phyloP scores from a whole-genome alignment of 2,888 invertebrate genomes.

The Gymnosoma rotundatum region DNA sequence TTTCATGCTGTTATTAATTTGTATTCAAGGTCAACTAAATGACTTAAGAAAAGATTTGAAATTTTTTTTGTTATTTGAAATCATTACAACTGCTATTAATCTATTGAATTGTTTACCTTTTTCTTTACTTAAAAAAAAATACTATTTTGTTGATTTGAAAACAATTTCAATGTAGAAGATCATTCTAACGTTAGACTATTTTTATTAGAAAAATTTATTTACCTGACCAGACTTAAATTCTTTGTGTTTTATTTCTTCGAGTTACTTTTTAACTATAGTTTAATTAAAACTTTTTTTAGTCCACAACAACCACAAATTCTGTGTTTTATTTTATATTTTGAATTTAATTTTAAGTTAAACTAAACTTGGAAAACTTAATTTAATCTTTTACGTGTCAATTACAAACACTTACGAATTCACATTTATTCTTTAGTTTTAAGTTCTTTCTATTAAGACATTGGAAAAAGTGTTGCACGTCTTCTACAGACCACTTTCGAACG shows the following conservation, averaged over 20 bases:
- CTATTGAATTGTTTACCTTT: no score
- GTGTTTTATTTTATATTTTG: not conserved
- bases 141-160: no score
- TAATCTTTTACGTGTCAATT: slow-evolving; percentile 69
- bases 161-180: no score
- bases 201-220: slow-evolving; percentile 39
- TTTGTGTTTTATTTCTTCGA: slow-evolving; percentile 18
- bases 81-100: not conserved
- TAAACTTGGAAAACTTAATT: slow-evolving; percentile 60
- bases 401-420: slow-evolving; percentile 48
- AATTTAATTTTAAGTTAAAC: slow-evolving; percentile 2
- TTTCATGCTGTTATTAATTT: no score
- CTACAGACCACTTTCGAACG: slow-evolving; percentile 56
- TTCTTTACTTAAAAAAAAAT: no score
- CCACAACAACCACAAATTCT: slow-evolving; percentile 1
- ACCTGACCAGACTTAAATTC: slow-evolving; percentile 6
- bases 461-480: not conserved
- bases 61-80: not conserved
- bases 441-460: not conserved
- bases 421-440: slow-evolving; percentile 10
- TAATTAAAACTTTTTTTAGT: not conserved
- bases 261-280: slow-evolving; percentile 1
- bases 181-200: no score
- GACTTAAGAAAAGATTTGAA: not conserved
- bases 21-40: no score